Percentiles rank a stretch among this genome's conserved stretches.
phyloP scores from a whole-genome alignment of 2,797 vertebrate species.

The Myoxocephalus aenaeus region DNA sequence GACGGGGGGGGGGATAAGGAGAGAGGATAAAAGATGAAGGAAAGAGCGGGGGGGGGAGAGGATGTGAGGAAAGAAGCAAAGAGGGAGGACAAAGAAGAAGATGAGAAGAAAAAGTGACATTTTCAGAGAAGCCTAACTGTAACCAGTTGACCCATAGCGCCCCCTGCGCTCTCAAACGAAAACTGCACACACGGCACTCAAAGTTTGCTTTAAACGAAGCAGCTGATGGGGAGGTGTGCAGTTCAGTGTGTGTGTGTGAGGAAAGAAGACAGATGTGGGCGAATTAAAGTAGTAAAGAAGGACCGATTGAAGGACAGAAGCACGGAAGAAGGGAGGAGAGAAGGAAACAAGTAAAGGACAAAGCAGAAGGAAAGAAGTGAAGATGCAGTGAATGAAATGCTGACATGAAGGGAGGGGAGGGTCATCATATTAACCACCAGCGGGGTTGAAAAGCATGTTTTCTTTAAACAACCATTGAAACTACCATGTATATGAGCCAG shows the following conservation, averaged over 20 bases:
- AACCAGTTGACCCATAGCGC: conserved; percentile 56
- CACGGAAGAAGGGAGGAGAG: background rate
- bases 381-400: background rate
- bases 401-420: background rate
- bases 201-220: background rate
- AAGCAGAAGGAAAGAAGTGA: too few relatives aligned
- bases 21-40: background rate
- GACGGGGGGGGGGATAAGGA: background rate
- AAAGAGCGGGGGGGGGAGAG: too few relatives aligned
- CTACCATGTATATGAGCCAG: background rate
- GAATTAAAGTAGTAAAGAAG: background rate
- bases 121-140: background rate
- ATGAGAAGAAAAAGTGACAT: background rate
- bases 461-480: background rate
- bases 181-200: conserved; percentile 14
- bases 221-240: too few relatives aligned
- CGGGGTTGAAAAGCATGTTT: background rate
- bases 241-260: background rate
- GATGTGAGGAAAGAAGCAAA: background rate
- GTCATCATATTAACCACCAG: background rate
- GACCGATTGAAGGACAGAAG: background rate
- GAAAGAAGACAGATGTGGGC: background rate
- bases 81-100: background rate
- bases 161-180: conserved; percentile 49
- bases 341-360: background rate